Evolutionary conservation across 2,113 vertebrate genomes (phyloP).

Genomic region (Notarius lentiginosus): DNA sequence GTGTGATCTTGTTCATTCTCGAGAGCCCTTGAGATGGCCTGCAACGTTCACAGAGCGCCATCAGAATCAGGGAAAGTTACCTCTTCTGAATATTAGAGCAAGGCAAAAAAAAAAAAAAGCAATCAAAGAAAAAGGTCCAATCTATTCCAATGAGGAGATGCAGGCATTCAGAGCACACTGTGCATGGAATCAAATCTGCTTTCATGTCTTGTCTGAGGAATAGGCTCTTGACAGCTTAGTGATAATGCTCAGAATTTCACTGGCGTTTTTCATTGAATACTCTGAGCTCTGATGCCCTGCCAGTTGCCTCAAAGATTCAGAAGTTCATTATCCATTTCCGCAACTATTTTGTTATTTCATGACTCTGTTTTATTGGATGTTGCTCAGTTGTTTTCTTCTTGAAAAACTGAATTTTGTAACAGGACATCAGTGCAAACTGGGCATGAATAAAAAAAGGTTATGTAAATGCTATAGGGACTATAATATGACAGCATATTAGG

Average conservation of each 20-base stretch:
- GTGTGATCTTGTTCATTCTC: conserved; percentile 57
- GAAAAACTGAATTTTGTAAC: neutral
- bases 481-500: too few relatives aligned
- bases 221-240: conserved; percentile 11
- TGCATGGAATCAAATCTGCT: conserved; percentile 28
- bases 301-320: neutral
- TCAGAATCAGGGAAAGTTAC: conserved; percentile 48
- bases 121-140: conserved; percentile 30
- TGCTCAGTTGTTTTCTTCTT: neutral
- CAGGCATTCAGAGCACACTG: conserved; percentile 12
- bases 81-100: conserved; percentile 53
- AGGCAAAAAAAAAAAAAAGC: conserved; percentile 26
- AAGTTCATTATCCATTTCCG: conserved; percentile 13
- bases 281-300: neutral
- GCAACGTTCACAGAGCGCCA: conserved; percentile 64
- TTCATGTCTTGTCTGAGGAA: conserved; percentile 31
- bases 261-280: neutral
- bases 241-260: conserved; percentile 14
- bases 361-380: neutral
- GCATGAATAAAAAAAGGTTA: neutral
- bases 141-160: conserved; percentile 31
- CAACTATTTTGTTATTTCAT: neutral
- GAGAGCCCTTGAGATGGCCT: conserved; percentile 50
- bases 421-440: neutral
- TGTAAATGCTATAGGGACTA: neutral